phyloP scores from a whole-genome alignment of 2,888 invertebrate species.

The Opisthograptis luteolata region DNA sequence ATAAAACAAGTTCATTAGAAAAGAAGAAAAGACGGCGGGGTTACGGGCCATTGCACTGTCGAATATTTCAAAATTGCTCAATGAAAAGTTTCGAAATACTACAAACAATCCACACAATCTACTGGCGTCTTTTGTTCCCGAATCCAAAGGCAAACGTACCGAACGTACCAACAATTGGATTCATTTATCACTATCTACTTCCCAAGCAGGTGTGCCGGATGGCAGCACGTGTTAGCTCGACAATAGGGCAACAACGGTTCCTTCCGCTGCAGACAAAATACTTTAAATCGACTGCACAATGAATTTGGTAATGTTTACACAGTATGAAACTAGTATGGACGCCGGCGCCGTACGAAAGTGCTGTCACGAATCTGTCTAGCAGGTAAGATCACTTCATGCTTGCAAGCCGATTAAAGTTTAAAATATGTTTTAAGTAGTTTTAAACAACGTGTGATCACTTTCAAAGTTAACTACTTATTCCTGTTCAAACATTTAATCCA shows the following conservation, averaged over 20 bases:
- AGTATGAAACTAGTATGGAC: constrained; percentile 11
- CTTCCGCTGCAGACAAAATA: constrained; percentile 56
- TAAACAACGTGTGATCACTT: too few species aligned
- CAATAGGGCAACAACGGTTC: constrained; percentile 54
- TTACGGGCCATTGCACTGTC: constrained; percentile 8
- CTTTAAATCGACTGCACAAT: constrained; percentile 38
- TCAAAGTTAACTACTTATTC: too few species aligned
- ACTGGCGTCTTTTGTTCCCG: constrained; percentile 26
- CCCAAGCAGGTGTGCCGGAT: constrained; percentile 67
- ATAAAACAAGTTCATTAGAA: not conserved
- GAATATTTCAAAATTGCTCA: constrained; percentile 16
- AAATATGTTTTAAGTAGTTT: too few species aligned
- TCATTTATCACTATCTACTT: constrained; percentile 54
- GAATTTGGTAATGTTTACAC: constrained; percentile 23
- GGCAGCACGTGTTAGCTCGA: constrained; percentile 55
- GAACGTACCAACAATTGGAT: constrained; percentile 44
- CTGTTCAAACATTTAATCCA: too few species aligned
- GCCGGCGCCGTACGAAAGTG: too few species aligned
- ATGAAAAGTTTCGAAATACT: constrained; percentile 27
- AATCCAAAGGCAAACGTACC: constrained; percentile 43
- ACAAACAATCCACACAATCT: constrained; percentile 26
- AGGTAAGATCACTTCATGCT: too few species aligned
- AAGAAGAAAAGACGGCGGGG: not conserved
- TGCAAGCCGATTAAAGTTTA: too few species aligned
- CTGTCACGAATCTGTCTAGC: too few species aligned